phyloP scores from a whole-genome alignment of 2,888 invertebrate genomes.

The Tipula helvola region DNA sequence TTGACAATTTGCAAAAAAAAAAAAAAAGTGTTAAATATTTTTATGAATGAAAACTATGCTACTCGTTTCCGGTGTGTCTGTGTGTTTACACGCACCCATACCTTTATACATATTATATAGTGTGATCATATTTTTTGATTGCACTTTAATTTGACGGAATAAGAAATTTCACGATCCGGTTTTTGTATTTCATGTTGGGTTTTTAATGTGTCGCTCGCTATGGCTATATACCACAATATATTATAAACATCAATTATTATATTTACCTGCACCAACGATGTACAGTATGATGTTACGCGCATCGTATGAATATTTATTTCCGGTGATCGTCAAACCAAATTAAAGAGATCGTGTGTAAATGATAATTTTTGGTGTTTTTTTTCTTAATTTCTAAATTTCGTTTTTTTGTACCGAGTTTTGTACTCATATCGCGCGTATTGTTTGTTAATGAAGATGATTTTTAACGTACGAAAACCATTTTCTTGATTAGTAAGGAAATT shows the following conservation, averaged over 20 bases:
- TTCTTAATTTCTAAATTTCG: background rate
- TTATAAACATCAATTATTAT: background rate
- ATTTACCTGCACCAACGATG: background rate
- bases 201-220: background rate
- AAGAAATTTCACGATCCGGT: constrained; percentile 8
- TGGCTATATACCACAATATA: background rate
- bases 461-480: background rate
- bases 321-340: background rate
- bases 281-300: background rate
- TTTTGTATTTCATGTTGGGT: background rate
- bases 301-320: background rate
- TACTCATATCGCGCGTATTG: background rate
- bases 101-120: background rate
- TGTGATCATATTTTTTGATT: constrained; percentile 5
- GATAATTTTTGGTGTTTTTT: background rate
- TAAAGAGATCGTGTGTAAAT: background rate
- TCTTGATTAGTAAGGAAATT: background rate
- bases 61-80: background rate
- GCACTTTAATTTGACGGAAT: constrained; percentile 4
- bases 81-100: background rate
- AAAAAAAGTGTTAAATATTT: background rate
- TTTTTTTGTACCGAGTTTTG: background rate
- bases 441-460: background rate
- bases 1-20: background rate
- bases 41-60: background rate